phyloP scores from a whole-genome alignment of 2,888 invertebrate species.

The Timandra comae region DNA sequence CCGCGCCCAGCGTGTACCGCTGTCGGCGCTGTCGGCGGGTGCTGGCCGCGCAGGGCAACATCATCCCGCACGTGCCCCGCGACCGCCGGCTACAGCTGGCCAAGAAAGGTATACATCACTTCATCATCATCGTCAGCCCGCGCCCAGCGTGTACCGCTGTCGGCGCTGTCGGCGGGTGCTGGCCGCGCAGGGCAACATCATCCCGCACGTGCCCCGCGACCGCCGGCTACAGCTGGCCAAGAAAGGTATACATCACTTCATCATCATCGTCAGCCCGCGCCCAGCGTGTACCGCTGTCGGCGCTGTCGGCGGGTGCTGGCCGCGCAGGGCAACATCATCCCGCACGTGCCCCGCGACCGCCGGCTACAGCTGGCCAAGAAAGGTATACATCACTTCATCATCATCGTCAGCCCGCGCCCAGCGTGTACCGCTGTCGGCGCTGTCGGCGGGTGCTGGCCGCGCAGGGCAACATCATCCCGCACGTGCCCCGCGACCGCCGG shows the following conservation, averaged over 20 bases:
- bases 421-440: conserved; percentile 88
- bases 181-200: conserved; percentile 87
- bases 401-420: conserved; percentile 89
- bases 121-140: no score
- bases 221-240: conserved; percentile 53
- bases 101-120: conserved; percentile 56
- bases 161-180: conserved; percentile 87
- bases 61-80: conserved; percentile 81
- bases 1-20: conserved; percentile 89
- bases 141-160: conserved; percentile 90
- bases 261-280: conserved; percentile 90
- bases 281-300: conserved; percentile 88
- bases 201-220: conserved; percentile 79
- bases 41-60: conserved; percentile 87
- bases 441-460: conserved; percentile 90
- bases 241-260: no score
- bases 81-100: conserved; percentile 50
- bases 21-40: conserved; percentile 89
- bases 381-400: no score
- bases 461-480: conserved; percentile 86
- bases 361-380: conserved; percentile 56
- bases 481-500: conserved; percentile 66
- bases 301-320: conserved; percentile 90
- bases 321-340: conserved; percentile 85
- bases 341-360: conserved; percentile 75